phyloP scores from a whole-genome alignment of 2,113 vertebrate genomes.

The Solea solea region DNA sequence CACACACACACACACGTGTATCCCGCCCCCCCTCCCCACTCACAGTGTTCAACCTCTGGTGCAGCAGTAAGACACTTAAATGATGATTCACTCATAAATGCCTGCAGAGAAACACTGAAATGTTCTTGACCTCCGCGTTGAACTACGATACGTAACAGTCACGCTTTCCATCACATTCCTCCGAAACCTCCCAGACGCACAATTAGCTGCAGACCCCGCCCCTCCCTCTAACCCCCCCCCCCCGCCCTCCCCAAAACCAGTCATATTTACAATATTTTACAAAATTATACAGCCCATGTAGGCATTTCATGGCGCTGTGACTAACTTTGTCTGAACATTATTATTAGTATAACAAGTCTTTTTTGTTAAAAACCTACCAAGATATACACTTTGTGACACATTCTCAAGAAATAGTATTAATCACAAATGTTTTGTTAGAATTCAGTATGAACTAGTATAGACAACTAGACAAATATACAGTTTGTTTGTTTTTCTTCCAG shows the following conservation, averaged over 20 bases:
- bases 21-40: neutral
- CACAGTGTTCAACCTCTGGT: constrained; percentile 21
- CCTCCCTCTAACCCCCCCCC: constrained; percentile 43
- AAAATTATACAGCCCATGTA: constrained; percentile 85
- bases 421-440: constrained; percentile 77
- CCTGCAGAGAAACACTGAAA: constrained; percentile 43
- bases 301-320: constrained; percentile 78
- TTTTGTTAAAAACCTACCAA: constrained; percentile 87
- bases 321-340: constrained; percentile 67
- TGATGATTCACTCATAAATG: constrained; percentile 35
- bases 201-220: constrained; percentile 43
- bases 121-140: constrained; percentile 66
- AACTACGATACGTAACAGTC: constrained; percentile 79
- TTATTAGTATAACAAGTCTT: constrained; percentile 80
- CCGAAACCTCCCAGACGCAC: constrained; percentile 60
- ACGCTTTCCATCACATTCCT: constrained; percentile 77
- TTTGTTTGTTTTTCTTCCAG: constrained; percentile 56
- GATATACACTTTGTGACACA: constrained; percentile 88
- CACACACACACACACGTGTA: too few species aligned
- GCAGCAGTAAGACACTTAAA: constrained; percentile 25
- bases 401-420: constrained; percentile 83
- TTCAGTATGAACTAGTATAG: constrained; percentile 82
- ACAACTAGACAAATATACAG: constrained; percentile 84
- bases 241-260: constrained; percentile 53
- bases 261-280: constrained; percentile 97